Conservation (phyloP, 2,888 invertebrate genomes). For the Augochlorella aurata region DNA sequence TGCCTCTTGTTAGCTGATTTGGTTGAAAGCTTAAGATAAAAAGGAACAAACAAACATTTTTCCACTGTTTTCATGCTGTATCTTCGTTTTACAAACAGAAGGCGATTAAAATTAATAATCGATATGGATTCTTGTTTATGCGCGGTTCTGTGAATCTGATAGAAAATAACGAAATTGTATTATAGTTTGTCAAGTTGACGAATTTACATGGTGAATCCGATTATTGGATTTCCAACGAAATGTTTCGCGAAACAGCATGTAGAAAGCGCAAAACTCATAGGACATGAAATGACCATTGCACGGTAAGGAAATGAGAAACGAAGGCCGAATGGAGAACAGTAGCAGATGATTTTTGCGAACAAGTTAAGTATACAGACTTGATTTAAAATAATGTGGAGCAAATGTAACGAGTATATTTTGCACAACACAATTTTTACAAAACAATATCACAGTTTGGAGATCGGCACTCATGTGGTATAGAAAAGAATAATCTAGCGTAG, state of each 20-base stretch:
- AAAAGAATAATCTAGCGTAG: constrained; percentile 11
- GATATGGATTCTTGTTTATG: constrained; percentile 21
- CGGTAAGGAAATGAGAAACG: background rate
- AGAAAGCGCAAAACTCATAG: background rate
- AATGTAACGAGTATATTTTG: constrained; percentile 65
- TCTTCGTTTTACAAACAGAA: background rate
- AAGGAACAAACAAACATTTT: no score
- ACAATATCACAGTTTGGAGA: constrained; percentile 82
- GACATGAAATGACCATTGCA: background rate
- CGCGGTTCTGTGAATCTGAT: constrained; percentile 11
- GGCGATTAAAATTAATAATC: background rate
- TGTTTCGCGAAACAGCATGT: background rate
- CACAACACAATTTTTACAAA: constrained; percentile 78
- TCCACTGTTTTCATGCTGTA: background rate
- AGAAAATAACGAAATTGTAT: constrained; percentile 4
- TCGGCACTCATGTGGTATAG: constrained; percentile 69
- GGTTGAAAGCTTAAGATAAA: no score
- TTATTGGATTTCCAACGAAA: background rate
- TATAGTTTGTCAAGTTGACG: no score
- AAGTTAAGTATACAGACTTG: background rate
- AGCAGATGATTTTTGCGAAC: background rate
- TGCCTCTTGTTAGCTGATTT: no score
- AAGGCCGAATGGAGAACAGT: background rate
- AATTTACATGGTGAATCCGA: background rate
- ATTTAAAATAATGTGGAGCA: constrained; percentile 10